Evolutionary conservation across 2,113 vertebrate species (phyloP).

Genomic region (Carlito syrichta): DNA sequence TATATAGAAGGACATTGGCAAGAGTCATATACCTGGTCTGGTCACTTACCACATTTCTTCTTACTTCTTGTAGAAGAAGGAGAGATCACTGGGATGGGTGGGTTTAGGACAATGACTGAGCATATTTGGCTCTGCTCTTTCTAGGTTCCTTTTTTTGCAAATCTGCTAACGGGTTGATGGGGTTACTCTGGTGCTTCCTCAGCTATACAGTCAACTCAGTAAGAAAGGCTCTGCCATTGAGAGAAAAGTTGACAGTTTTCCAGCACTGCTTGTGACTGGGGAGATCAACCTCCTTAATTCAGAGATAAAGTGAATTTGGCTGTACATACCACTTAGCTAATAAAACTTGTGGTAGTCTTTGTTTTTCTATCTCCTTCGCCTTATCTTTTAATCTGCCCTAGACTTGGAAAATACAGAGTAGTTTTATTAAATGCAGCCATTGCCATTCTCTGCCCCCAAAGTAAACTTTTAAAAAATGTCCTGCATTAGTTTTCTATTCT

Average conservation of each 20-base stretch:
- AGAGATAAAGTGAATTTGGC: not conserved
- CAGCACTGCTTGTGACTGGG: too few relatives aligned
- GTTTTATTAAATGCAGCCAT: too few relatives aligned
- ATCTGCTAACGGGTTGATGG: not conserved
- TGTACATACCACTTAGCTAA: not conserved
- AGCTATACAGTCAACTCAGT: not conserved
- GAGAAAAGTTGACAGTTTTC: not conserved
- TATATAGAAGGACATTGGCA: too few relatives aligned
- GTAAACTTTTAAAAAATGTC: not conserved
- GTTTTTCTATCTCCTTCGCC: not conserved
- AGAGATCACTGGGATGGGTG: too few relatives aligned
- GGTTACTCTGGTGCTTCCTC: not conserved
- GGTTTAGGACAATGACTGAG: not conserved
- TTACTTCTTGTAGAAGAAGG: not conserved
- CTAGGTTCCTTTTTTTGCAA: not conserved
- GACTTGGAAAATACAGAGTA: too few relatives aligned
- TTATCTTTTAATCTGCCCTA: not conserved
- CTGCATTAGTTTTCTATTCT: not conserved
- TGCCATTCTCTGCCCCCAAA: too few relatives aligned
- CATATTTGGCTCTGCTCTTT: not conserved
- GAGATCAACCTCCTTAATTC: too few relatives aligned
- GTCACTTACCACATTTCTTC: not conserved
- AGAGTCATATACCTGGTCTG: rapidly evolving
- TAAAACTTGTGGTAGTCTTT: not conserved
- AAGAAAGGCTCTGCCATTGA: not conserved